A percentile compares a stretch with the other conserved stretches of the same genome.
Conservation (phyloP, 2,797 vertebrate genomes). For the Sebastes itinus region DNA sequence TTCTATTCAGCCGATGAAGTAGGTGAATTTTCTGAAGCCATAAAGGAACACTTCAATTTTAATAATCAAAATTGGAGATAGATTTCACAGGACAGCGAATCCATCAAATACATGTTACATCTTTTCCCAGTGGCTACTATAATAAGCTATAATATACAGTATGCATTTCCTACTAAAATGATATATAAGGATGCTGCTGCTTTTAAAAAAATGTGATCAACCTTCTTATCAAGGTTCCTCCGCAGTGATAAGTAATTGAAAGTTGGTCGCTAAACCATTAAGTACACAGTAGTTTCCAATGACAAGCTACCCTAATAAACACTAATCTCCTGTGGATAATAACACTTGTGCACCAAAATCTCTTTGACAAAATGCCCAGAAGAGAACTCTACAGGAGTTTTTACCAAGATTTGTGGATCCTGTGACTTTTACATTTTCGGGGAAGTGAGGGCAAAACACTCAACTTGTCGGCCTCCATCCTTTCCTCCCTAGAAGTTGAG, state of each 20-base stretch:
- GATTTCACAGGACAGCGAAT: neutral
- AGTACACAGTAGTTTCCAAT: neutral
- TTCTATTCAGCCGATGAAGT: neutral
- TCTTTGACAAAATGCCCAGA: neutral
- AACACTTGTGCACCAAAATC: neutral
- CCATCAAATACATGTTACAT: neutral
- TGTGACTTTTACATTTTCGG: conserved; percentile 34
- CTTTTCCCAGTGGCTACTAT: neutral
- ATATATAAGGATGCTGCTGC: neutral
- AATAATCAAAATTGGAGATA: neutral
- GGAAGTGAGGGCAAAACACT: conserved; percentile 75
- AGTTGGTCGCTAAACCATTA: neutral
- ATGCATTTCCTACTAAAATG: neutral
- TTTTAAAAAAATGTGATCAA: neutral
- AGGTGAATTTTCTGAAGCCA: neutral
- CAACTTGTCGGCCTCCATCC: conserved; percentile 60
- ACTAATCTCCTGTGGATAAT: neutral
- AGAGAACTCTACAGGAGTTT: neutral
- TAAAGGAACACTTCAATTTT: neutral
- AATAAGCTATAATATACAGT: neutral
- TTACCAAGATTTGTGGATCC: neutral
- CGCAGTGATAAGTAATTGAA: neutral
- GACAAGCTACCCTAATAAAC: neutral
- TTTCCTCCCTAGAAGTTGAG: conserved; percentile 61
- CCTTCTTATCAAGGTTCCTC: neutral